These are phyloP conservation scores for Automeris io DNA, from an alignment of 2,888 invertebrate species.

Conservation along the genomic window DNA sequence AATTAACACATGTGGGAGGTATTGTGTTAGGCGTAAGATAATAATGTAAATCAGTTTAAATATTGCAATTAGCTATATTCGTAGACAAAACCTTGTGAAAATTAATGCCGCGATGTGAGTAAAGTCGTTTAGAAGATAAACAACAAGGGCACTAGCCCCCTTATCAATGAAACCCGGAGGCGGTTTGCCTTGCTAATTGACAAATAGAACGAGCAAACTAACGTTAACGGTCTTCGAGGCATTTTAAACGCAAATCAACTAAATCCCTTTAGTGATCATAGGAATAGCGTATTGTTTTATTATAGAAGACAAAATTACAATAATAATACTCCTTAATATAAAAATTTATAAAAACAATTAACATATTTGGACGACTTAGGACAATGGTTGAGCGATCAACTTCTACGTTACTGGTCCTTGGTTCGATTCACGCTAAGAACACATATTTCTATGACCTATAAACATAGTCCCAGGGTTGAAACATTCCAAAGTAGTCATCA, in stretches of 20 bases:
- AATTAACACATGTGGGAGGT: slow-evolving; percentile 19
- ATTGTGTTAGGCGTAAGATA: slow-evolving; percentile 33
- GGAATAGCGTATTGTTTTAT: too few relatives aligned
- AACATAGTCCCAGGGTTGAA: too few relatives aligned
- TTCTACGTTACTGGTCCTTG: too few relatives aligned
- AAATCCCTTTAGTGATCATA: too few relatives aligned
- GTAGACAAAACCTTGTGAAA: slow-evolving; percentile 22
- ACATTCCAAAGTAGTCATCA: too few relatives aligned
- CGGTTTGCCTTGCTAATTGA: slow-evolving; percentile 24
- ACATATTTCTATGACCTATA: too few relatives aligned
- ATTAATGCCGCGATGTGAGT: slow-evolving; percentile 23
- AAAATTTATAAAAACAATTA: too few relatives aligned
- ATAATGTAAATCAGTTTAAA: slow-evolving; percentile 39
- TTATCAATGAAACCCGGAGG: slow-evolving; percentile 32
- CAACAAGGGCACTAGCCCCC: slow-evolving; percentile 24
- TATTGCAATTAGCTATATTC: slow-evolving; percentile 16
- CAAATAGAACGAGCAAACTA: slow-evolving; percentile 20
- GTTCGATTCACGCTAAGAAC: too few relatives aligned
- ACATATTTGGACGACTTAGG: too few relatives aligned
- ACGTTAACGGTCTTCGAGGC: slow-evolving; percentile 9
- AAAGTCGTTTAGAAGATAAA: slow-evolving; percentile 30
- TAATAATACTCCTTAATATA: too few relatives aligned
- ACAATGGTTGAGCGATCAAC: too few relatives aligned
- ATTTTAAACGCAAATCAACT: slow-evolving; percentile 7
- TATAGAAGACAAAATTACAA: too few relatives aligned